These are phyloP conservation scores for Taphrorychus bicolor DNA, from an alignment of 2,888 invertebrate genomes.

Conservation along the genomic window DNA sequence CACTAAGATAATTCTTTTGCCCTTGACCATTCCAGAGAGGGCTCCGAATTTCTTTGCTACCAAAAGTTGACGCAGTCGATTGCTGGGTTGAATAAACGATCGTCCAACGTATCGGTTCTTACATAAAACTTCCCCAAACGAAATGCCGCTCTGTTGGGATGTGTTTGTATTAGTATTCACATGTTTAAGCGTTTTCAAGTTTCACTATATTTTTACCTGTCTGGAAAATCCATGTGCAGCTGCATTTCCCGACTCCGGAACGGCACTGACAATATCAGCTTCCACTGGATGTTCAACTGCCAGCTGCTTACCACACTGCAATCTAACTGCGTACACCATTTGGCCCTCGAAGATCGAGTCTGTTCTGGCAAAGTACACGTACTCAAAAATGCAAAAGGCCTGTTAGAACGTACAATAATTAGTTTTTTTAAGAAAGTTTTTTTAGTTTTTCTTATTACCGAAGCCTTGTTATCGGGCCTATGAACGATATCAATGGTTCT, in stretches of 20 bases:
- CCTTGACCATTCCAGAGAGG: conserved; percentile 86
- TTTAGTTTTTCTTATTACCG: not conserved
- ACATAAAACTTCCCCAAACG: conserved; percentile 93
- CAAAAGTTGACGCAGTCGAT: conserved; percentile 85
- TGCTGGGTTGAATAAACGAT: conserved; percentile 97
- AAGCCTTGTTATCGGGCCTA: conserved; percentile 71
- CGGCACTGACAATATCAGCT: conserved; percentile 96
- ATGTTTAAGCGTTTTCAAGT: too few species aligned
- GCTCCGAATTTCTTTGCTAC: conserved; percentile 97
- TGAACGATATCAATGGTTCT: conserved; percentile 87
- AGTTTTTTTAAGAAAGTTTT: not conserved
- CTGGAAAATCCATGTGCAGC: conserved; percentile 95
- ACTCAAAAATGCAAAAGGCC: conserved; percentile 99
- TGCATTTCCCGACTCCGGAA: conserved; percentile 96
- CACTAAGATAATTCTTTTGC: conserved; percentile 88
- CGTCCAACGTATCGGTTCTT: conserved; percentile 97
- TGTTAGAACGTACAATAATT: conserved; percentile 57
- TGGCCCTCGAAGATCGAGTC: conserved; percentile 97
- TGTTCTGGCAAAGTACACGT: conserved; percentile 97
- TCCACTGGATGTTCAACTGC: conserved; percentile 90
- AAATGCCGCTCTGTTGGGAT: conserved; percentile 75
- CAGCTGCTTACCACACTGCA: conserved; percentile 92
- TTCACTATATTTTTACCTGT: conserved; percentile 66
- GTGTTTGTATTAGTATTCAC: too few species aligned
- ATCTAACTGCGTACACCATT: conserved; percentile 93